These are phyloP conservation scores for Patiria miniata DNA, from an alignment of 35 echinoderm and acorn worm species.

Conservation along the genomic window DNA sequence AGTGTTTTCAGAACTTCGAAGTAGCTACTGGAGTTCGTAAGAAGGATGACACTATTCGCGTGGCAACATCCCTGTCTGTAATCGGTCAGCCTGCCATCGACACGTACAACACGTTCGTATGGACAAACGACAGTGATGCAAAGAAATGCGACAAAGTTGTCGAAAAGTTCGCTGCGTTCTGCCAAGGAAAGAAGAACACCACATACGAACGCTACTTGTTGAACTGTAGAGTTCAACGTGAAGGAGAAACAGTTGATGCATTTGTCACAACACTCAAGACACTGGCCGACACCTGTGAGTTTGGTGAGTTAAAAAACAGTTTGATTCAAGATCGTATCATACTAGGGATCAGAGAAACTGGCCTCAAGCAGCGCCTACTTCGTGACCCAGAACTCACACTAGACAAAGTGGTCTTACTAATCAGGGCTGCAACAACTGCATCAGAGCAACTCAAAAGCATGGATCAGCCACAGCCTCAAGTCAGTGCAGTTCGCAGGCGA, in stretches of 20 bases:
- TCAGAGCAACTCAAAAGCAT: no score
- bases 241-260: conserved; percentile 57
- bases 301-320: conserved; percentile 42
- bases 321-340: conserved; percentile 53
- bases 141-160: conserved; percentile 43
- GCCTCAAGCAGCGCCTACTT: conserved; percentile 38
- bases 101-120: conserved; percentile 74
- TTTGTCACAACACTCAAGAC: conserved; percentile 43
- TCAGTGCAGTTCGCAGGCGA: no score
- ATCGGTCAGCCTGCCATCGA: no score
- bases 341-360: conserved; percentile 40
- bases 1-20: conserved; percentile 46
- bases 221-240: no score
- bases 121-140: conserved; percentile 28
- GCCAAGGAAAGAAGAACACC: no score
- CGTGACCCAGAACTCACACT: conserved; percentile 37
- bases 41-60: conserved; percentile 36
- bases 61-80: conserved; percentile 55
- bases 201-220: no score
- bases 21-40: conserved; percentile 41
- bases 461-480: conserved; percentile 37
- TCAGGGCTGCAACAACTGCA: no score
- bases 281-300: conserved; percentile 60
- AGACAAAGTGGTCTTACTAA: conserved; percentile 35
- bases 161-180: conserved; percentile 50